Conservation (phyloP, 2,113 vertebrate species). For the Osmerus mordax region DNA sequence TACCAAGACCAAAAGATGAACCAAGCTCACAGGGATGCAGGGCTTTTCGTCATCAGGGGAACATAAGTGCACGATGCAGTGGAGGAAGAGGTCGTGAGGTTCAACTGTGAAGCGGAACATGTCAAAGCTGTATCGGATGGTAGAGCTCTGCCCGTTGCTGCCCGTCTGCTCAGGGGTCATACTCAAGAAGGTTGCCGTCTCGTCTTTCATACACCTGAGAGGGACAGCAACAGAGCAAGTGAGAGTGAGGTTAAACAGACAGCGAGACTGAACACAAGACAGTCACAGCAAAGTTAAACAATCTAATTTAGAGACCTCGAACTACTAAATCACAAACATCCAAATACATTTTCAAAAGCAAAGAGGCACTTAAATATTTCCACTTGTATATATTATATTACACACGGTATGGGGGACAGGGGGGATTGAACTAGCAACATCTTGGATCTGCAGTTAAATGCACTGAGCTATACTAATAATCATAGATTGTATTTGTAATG, state of each 20-base stretch:
- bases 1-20: too few relatives aligned
- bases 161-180: not conserved
- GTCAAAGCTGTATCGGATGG: slow-evolving; percentile 64
- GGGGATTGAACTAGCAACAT: too few relatives aligned
- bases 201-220: slow-evolving; percentile 61
- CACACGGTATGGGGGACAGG: too few relatives aligned
- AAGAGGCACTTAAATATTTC: not conserved
- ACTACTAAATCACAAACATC: too few relatives aligned
- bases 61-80: slow-evolving; percentile 71
- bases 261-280: too few relatives aligned
- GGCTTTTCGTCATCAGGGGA: slow-evolving; percentile 48
- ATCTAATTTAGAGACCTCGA: too few relatives aligned
- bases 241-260: too few relatives aligned
- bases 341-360: not conserved
- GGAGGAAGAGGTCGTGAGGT: slow-evolving; percentile 64
- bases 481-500: too few relatives aligned
- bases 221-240: not conserved
- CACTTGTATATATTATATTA: not conserved
- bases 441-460: too few relatives aligned
- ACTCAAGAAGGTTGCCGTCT: slow-evolving; percentile 53
- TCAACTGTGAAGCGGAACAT: slow-evolving; percentile 67
- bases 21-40: slow-evolving; percentile 64
- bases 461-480: too few relatives aligned
- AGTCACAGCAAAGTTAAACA: too few relatives aligned
- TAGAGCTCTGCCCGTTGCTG: slow-evolving; percentile 51